phyloP scores from a whole-genome alignment of 2,888 invertebrate species.

The Drosophila longiperda region DNA sequence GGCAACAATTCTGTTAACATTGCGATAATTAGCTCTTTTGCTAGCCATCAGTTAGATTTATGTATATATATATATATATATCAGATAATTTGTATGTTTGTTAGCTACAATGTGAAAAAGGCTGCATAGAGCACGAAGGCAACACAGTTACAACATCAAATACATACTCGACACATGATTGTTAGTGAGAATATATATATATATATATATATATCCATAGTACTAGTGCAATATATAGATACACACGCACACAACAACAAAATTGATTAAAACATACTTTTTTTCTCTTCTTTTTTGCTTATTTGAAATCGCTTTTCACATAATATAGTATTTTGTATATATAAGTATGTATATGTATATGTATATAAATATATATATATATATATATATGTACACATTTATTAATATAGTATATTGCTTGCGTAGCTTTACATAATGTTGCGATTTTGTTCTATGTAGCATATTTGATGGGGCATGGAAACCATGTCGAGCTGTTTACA shows the following conservation, averaged over 20 bases:
- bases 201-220: neutral
- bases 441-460: slow-evolving; percentile 32
- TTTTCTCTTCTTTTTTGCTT: slow-evolving; percentile 11
- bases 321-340: slow-evolving; percentile 15
- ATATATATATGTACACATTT: slow-evolving; percentile 4
- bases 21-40: slow-evolving; percentile 32
- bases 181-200: slow-evolving; percentile 6
- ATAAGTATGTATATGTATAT: neutral
- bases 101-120: slow-evolving; percentile 70
- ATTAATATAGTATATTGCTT: slow-evolving; percentile 17
- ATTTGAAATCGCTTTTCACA: slow-evolving; percentile 35
- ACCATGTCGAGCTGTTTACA: slow-evolving; percentile 24
- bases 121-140: slow-evolving; percentile 80
- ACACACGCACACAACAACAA: slow-evolving; percentile 32
- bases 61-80: slow-evolving; percentile 22
- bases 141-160: slow-evolving; percentile 81
- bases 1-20: slow-evolving; percentile 60
- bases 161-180: slow-evolving; percentile 49
- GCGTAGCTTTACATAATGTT: slow-evolving; percentile 50
- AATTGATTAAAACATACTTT: slow-evolving; percentile 27
- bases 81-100: slow-evolving; percentile 50
- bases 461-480: slow-evolving; percentile 23
- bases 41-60: slow-evolving; percentile 27
- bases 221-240: slow-evolving; percentile 18
- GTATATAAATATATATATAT: neutral